Base-by-base conservation (phyloP, 2,113 vertebrate species). In the Nibea coibor region DNA sequence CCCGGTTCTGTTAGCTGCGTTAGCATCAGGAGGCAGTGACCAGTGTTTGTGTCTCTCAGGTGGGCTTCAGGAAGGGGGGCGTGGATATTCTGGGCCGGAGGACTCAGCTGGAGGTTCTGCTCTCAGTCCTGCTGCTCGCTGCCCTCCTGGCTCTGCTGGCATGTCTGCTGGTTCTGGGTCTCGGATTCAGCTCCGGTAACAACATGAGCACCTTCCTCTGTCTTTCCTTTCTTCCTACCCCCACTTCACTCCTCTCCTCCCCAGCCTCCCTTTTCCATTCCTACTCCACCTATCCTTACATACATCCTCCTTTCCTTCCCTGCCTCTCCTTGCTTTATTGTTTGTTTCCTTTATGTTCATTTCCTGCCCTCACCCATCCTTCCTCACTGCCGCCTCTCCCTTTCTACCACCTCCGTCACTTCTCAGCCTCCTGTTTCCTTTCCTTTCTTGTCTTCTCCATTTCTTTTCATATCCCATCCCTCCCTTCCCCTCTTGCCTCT, bases 11-110 rank as follows among this genome's bases (percentile, higher is more conserved):
- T 35, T 35, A 35, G 31, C 31, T 26, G 24, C 2, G 24, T 26
- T 8, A 35, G 31, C 31, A 35, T 8, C 31, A 59, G 24, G 11
- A 42, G 35, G 10, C 12, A 45, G 43, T 45, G 43, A 12, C 12
- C 24, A 4, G 43, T 45, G 10, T 45, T 10, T 45, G 10, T 57
- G 54, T 31, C 4, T 66, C 59, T 65, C 87, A 99, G 98, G 96
- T 98, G 86, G 97, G 97, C 8, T 98, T 99, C 93, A 94, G 85
- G 86, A 98, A 98, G 81, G 94, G 95, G 3, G 94, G 95, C 24
- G 89, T 95, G 81, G 95, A 94, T 71, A 84, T 93, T 9, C 78
- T 97, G 71, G 24, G 95, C 47, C 81, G 92, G 0, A 95, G 94
- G 81, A 97, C 96, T 2, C 96, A 95, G 87, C 88, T 97, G 94